Evolutionary conservation across 53 echinoderm and acorn worm species (phyloP).

Genomic region (Temnopleurus reevesii): DNA sequence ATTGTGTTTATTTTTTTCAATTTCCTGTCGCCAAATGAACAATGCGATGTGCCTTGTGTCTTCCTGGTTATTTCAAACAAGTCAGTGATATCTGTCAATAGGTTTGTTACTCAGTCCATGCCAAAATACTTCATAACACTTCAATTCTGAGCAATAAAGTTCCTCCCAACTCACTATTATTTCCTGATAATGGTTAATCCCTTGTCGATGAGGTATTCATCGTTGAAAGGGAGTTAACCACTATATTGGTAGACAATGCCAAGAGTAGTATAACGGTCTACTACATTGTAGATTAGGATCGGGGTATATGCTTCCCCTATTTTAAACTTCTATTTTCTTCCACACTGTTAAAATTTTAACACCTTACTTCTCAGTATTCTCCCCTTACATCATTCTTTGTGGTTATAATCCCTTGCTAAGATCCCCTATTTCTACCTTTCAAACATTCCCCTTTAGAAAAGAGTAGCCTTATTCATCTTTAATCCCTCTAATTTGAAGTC

Average conservation of each 20-base stretch:
- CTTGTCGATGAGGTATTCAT: not conserved
- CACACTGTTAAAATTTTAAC: not conserved
- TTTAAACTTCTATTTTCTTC: not conserved
- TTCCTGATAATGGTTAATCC: conserved; percentile 39
- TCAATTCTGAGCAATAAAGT: not conserved
- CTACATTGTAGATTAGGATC: not conserved
- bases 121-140: conserved; percentile 47
- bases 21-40: not conserved
- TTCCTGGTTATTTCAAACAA: conserved; percentile 16
- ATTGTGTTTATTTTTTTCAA: conserved; percentile 4
- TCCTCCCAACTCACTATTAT: not conserved
- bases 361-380: not conserved
- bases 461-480: not conserved
- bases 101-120: not conserved
- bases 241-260: conserved; percentile 14
- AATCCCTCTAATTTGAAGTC: conserved; percentile 2
- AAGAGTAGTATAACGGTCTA: not conserved
- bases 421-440: not conserved
- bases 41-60: not conserved
- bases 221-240: not conserved
- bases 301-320: not conserved
- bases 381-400: not conserved
- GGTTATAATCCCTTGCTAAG: not conserved
- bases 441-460: not conserved
- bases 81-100: conserved; percentile 15